These are phyloP conservation scores for Limnephilus marmoratus DNA, from an alignment of 2,888 invertebrate genomes.

Conservation along the genomic window DNA sequence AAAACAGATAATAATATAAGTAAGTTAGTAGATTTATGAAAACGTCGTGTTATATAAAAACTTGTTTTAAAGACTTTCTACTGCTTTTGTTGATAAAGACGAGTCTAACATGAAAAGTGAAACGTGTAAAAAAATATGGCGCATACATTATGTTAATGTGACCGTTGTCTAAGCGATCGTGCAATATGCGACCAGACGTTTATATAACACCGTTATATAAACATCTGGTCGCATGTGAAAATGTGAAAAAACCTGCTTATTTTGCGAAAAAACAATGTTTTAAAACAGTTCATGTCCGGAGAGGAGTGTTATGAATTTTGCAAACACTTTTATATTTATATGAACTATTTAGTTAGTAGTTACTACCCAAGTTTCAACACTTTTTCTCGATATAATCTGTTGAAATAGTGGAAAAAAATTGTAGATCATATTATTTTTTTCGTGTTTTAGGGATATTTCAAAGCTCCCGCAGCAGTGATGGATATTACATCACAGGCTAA, in stretches of 20 bases:
- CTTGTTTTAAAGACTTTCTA: constrained; percentile 18
- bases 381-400: neutral
- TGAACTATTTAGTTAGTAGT: neutral
- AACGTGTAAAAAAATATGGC: neutral
- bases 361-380: neutral
- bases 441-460: neutral
- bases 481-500: too few species aligned
- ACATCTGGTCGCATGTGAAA: too few species aligned
- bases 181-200: neutral
- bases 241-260: neutral
- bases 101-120: constrained; percentile 17
- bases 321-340: neutral
- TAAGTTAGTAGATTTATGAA: too few species aligned
- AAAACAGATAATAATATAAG: too few species aligned
- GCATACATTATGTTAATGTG: neutral
- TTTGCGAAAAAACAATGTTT: neutral
- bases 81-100: neutral
- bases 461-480: too few species aligned
- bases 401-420: too few species aligned
- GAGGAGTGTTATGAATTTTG: neutral
- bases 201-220: neutral
- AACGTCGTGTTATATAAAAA: neutral
- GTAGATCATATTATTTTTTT: too few species aligned
- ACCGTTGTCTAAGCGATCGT: neutral
- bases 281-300: neutral